Percentiles rank a stretch among this genome's conserved stretches.
phyloP scores from a whole-genome alignment of 1,140 invertebrate genomes.

The Nylanderia fulva region DNA sequence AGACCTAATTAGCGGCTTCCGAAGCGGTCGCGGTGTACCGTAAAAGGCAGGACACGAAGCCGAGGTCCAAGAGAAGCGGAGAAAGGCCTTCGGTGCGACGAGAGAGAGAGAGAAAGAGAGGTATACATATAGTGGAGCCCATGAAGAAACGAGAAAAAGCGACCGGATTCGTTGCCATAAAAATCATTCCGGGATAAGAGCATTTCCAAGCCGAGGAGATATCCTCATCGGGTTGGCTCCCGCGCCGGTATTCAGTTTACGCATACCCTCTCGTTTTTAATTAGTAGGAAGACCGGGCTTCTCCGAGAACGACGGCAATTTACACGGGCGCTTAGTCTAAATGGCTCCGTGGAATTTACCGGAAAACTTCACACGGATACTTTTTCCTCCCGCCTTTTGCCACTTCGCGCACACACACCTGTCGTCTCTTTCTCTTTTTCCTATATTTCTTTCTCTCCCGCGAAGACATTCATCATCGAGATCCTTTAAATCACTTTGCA shows the following conservation, averaged over 20 bases:
- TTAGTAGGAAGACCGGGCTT: conserved; percentile 18
- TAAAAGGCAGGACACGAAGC: conserved; percentile 58
- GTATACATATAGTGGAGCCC: too few relatives aligned
- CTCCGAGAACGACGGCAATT: conserved; percentile 4
- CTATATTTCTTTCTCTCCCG: neutral
- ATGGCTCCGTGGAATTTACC: conserved; percentile 40
- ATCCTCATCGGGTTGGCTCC: neutral
- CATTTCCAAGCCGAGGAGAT: conserved; percentile 42
- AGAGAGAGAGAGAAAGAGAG: too few relatives aligned
- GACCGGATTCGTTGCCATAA: conserved; percentile 46
- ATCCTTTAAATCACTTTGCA: conserved; percentile 56
- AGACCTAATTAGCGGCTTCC: conserved; percentile 68
- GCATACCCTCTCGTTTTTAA: conserved; percentile 37
- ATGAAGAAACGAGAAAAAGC: conserved; percentile 44
- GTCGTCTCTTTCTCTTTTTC: neutral
- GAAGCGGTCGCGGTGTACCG: conserved; percentile 50
- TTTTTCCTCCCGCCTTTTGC: neutral
- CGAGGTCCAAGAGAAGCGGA: neutral
- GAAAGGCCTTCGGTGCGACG: neutral
- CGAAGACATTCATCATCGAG: conserved; percentile 47
- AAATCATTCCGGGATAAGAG: conserved; percentile 56
- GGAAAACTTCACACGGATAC: conserved; percentile 20
- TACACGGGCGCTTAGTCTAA: conserved; percentile 36
- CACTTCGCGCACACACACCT: conserved; percentile 1
- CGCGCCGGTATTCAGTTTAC: conserved; percentile 25